Base-by-base conservation (phyloP, 2,888 invertebrate genomes). In the Endotricha flammealis region DNA sequence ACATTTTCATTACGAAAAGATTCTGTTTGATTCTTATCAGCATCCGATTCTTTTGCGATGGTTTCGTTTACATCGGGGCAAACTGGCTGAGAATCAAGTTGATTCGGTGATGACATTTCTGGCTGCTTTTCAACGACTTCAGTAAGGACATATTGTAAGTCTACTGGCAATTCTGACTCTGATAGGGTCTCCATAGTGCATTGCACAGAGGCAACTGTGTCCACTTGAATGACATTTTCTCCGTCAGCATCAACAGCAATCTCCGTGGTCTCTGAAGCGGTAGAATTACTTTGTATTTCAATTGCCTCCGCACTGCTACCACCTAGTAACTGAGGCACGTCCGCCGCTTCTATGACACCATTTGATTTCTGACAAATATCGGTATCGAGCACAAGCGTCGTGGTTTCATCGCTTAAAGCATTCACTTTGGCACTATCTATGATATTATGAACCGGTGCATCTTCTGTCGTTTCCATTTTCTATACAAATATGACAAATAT, bases 321-420 rank as follows among this genome's bases (percentile, higher is more conserved):
- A 28, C 29, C 29, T 25, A 2, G 36, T 22, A 32, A 25, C 39
- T 38, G 38, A 12, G 37, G 49, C 44, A 50, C 47, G 39, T 59
- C 58, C 13, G 37, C 46, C 11, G 53, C 44, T 35, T 67, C 74
- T 22, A 64, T 61, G 44, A 77, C 66, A 51, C 83, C 83, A 56
- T 85, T 83, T 40, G 81, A 60, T 69, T 72, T 72, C 44, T 64
- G 74, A 67, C 75, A 72, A 40, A 64, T 63, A 57, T 75, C 63
- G 41, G 55, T 53, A 46, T 64, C 65, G 5, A 22, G 4, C 22
- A 7, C 12, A 42, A 43, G 46, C 38, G 57, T 50, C 45, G 55
- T 49, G 11, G 39, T 53, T 50, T 64, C 64, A 39, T 60, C 60
- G 40, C 46, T 51, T 14, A 45, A 38, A 41, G 49, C 44, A 45